These are phyloP conservation scores for Sinelater perroti DNA, from an alignment of 2,888 invertebrate species.

Conservation along the genomic window DNA sequence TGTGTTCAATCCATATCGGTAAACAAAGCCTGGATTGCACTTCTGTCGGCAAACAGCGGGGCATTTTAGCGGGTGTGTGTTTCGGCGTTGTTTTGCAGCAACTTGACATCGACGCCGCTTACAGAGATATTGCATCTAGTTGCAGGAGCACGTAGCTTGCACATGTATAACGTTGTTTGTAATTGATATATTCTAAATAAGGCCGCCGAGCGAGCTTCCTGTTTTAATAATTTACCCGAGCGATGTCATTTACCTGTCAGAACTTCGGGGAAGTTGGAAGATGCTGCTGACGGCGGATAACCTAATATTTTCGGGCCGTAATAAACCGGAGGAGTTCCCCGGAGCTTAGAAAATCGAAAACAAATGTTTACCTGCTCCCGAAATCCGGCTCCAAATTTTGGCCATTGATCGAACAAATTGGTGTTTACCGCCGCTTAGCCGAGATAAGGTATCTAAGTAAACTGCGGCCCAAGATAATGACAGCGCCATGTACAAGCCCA, in stretches of 20 bases:
- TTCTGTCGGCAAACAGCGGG: background rate
- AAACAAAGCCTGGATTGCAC: constrained; percentile 11
- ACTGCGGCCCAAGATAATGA: constrained; percentile 33
- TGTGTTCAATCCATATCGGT: constrained; percentile 3
- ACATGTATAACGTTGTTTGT: too few species aligned
- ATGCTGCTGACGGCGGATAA: background rate
- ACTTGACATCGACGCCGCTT: too few species aligned
- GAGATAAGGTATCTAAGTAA: constrained; percentile 35
- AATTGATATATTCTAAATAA: too few species aligned
- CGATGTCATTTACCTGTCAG: background rate
- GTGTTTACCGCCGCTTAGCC: constrained; percentile 24
- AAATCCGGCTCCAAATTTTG: too few species aligned
- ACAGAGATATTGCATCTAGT: too few species aligned
- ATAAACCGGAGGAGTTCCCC: too few species aligned
- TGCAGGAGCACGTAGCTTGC: too few species aligned
- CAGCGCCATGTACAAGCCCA: constrained; percentile 31
- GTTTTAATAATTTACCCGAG: constrained; percentile 1
- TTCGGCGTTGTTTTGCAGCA: too few species aligned
- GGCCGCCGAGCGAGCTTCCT: too few species aligned
- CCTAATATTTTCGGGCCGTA: too few species aligned
- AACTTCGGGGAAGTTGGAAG: background rate
- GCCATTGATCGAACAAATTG: constrained; percentile 4
- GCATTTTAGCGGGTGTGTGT: background rate
- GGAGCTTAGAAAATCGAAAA: too few species aligned
- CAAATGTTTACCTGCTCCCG: too few species aligned